These are phyloP conservation scores for Hydropsyche tenuis DNA, from an alignment of 1,140 invertebrate genomes.

Conservation along the genomic window DNA sequence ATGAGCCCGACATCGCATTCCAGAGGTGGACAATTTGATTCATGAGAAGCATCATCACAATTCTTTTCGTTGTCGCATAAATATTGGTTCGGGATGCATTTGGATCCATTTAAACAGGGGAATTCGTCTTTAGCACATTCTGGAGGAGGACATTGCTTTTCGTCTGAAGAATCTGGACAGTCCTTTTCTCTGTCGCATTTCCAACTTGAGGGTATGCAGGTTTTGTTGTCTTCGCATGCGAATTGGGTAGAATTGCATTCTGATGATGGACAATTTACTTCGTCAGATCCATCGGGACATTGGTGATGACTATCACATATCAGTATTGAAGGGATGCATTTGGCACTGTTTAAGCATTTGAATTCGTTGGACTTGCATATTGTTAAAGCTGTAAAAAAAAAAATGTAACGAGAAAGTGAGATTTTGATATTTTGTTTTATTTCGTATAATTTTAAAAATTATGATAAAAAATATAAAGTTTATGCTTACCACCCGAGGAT, in stretches of 20 bases:
- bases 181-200: neutral
- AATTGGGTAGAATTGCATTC: neutral
- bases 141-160: neutral
- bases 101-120: too few species aligned
- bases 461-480: too few species aligned
- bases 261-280: neutral
- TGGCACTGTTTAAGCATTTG: neutral
- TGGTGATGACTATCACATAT: neutral
- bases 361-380: neutral
- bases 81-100: too few species aligned
- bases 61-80: slow-evolving; percentile 51
- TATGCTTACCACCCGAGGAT: too few species aligned
- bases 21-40: neutral
- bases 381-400: neutral
- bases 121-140: too few species aligned
- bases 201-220: slow-evolving; percentile 47
- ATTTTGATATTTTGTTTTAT: too few species aligned
- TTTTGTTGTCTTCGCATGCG: slow-evolving; percentile 16
- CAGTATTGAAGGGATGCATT: neutral
- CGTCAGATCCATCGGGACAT: neutral
- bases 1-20: neutral
- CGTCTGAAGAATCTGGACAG: neutral
- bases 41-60: too few species aligned
- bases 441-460: too few species aligned
- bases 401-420: too few species aligned